Conservation (phyloP, 2,797 vertebrate genomes). For the Pseudochromis fuscus region DNA sequence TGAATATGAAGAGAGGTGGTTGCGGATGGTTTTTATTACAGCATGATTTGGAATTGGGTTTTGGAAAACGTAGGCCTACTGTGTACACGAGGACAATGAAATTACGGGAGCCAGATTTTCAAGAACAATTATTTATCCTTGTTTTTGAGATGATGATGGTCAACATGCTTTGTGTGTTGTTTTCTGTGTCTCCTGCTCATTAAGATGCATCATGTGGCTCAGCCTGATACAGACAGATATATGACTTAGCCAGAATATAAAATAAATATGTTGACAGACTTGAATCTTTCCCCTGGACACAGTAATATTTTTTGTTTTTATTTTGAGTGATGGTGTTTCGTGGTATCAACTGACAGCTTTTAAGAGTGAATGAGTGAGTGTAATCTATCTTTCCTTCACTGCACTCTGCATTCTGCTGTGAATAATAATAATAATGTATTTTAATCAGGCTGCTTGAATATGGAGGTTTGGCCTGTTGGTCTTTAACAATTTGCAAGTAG, state of each 20-base stretch:
- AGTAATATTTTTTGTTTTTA: slow-evolving; percentile 6
- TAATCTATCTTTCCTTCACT: slow-evolving; percentile 37
- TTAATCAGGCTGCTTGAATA: too few species aligned
- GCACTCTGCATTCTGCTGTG: too few species aligned
- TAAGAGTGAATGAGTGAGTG: slow-evolving; percentile 23
- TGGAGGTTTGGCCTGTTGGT: too few species aligned
- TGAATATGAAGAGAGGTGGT: slow-evolving; percentile 43
- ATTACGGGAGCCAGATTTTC: not conserved
- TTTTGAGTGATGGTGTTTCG: slow-evolving; percentile 30
- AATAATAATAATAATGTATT: slow-evolving; percentile 17
- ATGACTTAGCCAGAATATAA: not conserved
- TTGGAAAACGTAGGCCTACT: slow-evolving; percentile 13
- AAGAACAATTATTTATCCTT: not conserved
- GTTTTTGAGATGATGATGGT: not conserved
- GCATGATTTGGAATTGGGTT: slow-evolving; percentile 17
- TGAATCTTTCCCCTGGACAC: slow-evolving; percentile 16
- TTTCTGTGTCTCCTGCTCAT: not conserved
- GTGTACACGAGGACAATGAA: slow-evolving; percentile 5
- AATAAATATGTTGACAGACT: not conserved
- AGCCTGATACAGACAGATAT: not conserved
- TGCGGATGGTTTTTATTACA: slow-evolving; percentile 26
- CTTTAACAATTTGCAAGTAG: too few species aligned
- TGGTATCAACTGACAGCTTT: slow-evolving; percentile 18
- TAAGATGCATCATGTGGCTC: slow-evolving; percentile 2
- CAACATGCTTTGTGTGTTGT: not conserved